Percentiles rank a stretch among this genome's conserved stretches.
These are phyloP conservation scores for Cyphomyrus discorhynchus DNA, from an alignment of 2,113 vertebrate genomes.

Conservation along the genomic window DNA sequence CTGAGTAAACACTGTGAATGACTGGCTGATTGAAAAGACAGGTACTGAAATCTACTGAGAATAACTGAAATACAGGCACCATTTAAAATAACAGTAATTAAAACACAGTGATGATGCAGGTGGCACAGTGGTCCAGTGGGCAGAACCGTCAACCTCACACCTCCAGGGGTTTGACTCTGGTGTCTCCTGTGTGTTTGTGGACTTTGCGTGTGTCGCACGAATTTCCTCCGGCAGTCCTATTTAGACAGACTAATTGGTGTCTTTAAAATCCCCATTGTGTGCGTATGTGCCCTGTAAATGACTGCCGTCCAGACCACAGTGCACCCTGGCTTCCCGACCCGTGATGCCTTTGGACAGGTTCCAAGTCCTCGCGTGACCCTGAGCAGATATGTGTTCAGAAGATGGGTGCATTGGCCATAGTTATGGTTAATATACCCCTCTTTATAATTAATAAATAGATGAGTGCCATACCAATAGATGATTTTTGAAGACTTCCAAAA, in stretches of 20 bases:
- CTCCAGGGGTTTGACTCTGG: not conserved
- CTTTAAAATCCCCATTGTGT: not conserved
- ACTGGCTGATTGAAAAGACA: not conserved
- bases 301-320: not conserved
- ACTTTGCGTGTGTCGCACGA: not conserved
- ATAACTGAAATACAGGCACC: not conserved
- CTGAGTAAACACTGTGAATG: not conserved
- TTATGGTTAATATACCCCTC: not conserved
- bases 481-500: not conserved
- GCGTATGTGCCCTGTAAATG: not conserved
- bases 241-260: not conserved
- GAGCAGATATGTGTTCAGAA: not conserved
- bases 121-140: not conserved
- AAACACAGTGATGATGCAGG: not conserved
- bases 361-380: not conserved
- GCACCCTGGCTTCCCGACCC: not conserved
- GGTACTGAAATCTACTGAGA: not conserved
- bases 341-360: not conserved
- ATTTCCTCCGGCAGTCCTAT: not conserved
- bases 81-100: not conserved
- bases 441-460: not conserved
- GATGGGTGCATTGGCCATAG: not conserved
- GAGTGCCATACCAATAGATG: not conserved
- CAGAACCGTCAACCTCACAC: not conserved
- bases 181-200: not conserved